These are phyloP conservation scores for Acipenser oxyrinchus DNA, from an alignment of 2,797 vertebrate species.

Conservation along the genomic window DNA sequence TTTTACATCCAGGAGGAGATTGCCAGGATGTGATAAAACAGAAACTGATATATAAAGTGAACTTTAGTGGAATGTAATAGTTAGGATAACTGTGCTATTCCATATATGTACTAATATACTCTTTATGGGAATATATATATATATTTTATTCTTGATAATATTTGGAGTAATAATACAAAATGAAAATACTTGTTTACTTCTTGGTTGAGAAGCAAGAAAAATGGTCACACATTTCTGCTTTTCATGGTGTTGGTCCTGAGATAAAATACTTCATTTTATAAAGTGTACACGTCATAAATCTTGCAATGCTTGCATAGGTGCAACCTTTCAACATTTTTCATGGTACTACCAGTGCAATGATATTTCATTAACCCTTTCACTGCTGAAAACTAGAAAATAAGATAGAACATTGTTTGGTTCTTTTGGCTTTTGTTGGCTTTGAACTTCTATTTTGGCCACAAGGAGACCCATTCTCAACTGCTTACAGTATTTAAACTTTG, in stretches of 20 bases:
- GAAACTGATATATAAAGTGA: conserved; percentile 34
- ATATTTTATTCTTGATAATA: not conserved
- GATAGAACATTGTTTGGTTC: too few relatives aligned
- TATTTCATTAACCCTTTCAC: not conserved
- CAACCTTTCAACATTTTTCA: conserved; percentile 14
- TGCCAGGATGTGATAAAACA: conserved; percentile 32
- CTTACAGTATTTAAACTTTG: too few relatives aligned
- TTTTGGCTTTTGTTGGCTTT: too few relatives aligned
- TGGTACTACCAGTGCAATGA: not conserved
- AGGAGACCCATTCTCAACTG: too few relatives aligned
- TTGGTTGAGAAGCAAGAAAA: conserved; percentile 35
- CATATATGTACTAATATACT: conserved; percentile 35
- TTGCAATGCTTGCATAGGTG: conserved; percentile 33
- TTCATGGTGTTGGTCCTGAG: conserved; percentile 51
- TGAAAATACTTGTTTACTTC: conserved; percentile 26
- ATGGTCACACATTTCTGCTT: conserved; percentile 46
- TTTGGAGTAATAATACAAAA: conserved; percentile 37
- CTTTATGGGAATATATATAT: not conserved
- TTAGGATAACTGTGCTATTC: conserved; percentile 31
- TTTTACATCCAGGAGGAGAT: not conserved
- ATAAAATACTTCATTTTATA: conserved; percentile 59
- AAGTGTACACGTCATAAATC: conserved; percentile 49
- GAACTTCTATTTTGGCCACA: too few relatives aligned
- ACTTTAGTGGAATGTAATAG: conserved; percentile 32
- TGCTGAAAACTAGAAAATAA: not conserved